These are phyloP conservation scores for Eumerus sabulonum DNA, from an alignment of 2,888 invertebrate genomes.

Conservation along the genomic window DNA sequence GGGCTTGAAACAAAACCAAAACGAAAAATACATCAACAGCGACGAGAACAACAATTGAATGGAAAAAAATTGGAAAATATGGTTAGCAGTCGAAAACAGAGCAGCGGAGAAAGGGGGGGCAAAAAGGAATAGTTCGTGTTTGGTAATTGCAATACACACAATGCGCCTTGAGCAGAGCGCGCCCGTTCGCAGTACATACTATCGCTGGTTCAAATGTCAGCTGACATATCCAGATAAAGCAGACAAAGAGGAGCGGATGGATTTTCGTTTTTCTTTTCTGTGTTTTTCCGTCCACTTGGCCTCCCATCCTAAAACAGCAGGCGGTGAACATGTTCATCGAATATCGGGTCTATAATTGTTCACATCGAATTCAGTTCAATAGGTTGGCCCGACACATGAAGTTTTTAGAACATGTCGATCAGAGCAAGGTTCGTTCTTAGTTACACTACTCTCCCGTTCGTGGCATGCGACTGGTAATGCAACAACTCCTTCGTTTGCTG, in stretches of 20 bases:
- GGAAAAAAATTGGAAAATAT: constrained; percentile 43
- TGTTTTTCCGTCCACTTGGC: too few relatives aligned
- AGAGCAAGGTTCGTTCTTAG: constrained; percentile 1
- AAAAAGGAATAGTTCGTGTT: constrained; percentile 38
- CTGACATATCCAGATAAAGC: constrained; percentile 66
- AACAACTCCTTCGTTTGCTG: too few relatives aligned
- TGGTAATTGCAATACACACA: constrained; percentile 45
- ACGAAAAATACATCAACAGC: too few relatives aligned
- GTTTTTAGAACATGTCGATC: too few relatives aligned
- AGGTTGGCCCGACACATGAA: too few relatives aligned
- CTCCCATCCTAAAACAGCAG: constrained; percentile 10
- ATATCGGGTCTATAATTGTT: constrained; percentile 61
- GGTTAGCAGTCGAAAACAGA: constrained; percentile 18
- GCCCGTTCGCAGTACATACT: constrained; percentile 8
- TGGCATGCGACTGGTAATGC: too few relatives aligned
- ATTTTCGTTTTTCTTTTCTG: background rate
- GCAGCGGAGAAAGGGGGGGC: background rate
- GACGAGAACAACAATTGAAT: too few relatives aligned
- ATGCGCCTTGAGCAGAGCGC: constrained; percentile 44
- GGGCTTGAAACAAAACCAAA: constrained; percentile 54
- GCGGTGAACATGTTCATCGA: constrained; percentile 23
- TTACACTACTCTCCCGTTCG: too few relatives aligned
- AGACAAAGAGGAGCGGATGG: constrained; percentile 28
- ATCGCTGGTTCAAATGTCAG: constrained; percentile 63
- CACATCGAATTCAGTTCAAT: constrained; percentile 35